phyloP scores from a whole-genome alignment of 2,797 vertebrate species.

The Heliangelus exortis region DNA sequence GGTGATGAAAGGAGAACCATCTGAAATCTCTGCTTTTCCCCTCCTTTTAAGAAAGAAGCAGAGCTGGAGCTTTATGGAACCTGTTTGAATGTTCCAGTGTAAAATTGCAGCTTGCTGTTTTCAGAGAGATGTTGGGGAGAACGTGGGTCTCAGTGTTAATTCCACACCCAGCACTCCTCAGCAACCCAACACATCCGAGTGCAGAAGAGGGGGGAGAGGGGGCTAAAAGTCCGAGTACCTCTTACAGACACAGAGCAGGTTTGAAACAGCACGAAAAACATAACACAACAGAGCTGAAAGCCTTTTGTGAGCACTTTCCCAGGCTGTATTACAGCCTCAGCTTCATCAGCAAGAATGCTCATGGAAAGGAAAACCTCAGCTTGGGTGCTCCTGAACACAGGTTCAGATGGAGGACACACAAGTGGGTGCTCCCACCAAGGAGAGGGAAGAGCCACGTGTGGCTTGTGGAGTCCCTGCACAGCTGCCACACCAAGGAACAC shows the following conservation, averaged over 20 bases:
- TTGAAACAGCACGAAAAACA: neutral
- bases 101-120: neutral
- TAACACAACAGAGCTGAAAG: neutral
- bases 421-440: neutral
- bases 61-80: neutral
- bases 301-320: constrained; percentile 36
- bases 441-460: neutral
- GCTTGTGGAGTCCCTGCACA: neutral
- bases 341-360: neutral
- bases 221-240: neutral
- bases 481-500: neutral
- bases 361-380: neutral
- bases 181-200: rapidly evolving
- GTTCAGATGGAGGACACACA: neutral
- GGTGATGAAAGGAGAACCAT: rapidly evolving
- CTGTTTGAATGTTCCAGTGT: neutral
- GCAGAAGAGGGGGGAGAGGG: rapidly evolving
- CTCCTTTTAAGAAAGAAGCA: neutral
- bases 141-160: neutral
- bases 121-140: neutral
- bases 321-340: neutral
- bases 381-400: neutral
- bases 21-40: neutral
- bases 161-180: neutral
- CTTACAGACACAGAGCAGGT: neutral